Percentiles rank a stretch among this genome's conserved stretches.
phyloP scores from a whole-genome alignment of 2,797 vertebrate species.

The Hippopotamyrus pictus region DNA sequence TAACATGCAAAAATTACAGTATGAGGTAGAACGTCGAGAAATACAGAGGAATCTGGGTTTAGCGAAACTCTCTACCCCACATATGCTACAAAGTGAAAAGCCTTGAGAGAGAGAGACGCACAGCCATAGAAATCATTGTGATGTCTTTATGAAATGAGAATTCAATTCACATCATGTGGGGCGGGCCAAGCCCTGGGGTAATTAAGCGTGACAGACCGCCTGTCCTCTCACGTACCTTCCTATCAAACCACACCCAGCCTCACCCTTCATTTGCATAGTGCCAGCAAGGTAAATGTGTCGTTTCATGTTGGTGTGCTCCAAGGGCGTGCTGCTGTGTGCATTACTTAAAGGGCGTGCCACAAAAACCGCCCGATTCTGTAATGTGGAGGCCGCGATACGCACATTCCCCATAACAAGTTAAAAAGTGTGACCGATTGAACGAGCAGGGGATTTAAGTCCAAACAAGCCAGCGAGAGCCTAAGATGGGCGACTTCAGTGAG shows the following conservation, averaged over 20 bases:
- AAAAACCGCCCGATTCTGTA: not conserved
- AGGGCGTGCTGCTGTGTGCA: not conserved
- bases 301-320: not conserved
- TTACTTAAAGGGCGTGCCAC: not conserved
- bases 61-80: not conserved
- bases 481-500: not conserved
- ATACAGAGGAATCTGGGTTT: not conserved
- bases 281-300: not conserved
- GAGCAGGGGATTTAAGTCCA: not conserved
- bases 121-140: not conserved
- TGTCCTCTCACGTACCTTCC: not conserved
- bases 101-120: not conserved
- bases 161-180: not conserved
- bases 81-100: not conserved
- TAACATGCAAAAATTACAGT: not conserved
- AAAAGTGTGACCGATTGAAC: not conserved
- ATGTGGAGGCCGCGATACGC: not conserved
- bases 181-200: not conserved
- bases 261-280: constrained; percentile 16
- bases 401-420: not conserved
- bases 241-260: constrained; percentile 7
- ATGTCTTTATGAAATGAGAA: not conserved
- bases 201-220: not conserved
- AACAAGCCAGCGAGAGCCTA: not conserved
- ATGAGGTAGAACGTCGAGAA: too few relatives aligned